These are phyloP conservation scores for Tetrax tetrax DNA, from an alignment of 2,113 vertebrate species.

Conservation along the genomic window DNA sequence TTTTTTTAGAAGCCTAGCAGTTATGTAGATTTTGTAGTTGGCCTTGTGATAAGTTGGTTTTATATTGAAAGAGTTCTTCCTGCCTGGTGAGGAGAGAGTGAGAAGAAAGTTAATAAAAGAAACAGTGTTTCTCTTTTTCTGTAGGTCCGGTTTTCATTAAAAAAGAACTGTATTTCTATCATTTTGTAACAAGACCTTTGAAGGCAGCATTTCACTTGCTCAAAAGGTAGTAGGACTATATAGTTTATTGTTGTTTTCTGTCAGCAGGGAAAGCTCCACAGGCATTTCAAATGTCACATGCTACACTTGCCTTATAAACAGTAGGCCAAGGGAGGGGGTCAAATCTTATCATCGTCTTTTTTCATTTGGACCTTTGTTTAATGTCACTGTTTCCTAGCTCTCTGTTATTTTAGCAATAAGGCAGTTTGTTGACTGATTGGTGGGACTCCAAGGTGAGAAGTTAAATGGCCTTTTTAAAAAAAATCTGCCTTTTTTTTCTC, in stretches of 20 bases:
- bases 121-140: neutral
- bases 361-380: neutral
- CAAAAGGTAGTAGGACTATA: neutral
- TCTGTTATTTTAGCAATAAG: neutral
- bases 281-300: neutral
- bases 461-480: neutral
- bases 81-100: neutral
- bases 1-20: neutral
- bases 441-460: neutral
- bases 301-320: neutral
- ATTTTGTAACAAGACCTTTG: constrained; percentile 6
- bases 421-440: neutral
- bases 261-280: neutral
- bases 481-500: neutral
- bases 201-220: neutral
- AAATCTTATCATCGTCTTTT: neutral
- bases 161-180: neutral
- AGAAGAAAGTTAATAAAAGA: neutral
- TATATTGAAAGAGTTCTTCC: neutral
- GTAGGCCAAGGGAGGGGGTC: neutral
- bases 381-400: neutral
- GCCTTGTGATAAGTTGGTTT: neutral
- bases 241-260: constrained; percentile 5
- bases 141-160: neutral
- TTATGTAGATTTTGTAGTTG: neutral